Evolutionary conservation across 2,888 invertebrate species (phyloP), one percentile per base, ranked within the genome.

Genomic region (Chironomus riparius): DNA sequence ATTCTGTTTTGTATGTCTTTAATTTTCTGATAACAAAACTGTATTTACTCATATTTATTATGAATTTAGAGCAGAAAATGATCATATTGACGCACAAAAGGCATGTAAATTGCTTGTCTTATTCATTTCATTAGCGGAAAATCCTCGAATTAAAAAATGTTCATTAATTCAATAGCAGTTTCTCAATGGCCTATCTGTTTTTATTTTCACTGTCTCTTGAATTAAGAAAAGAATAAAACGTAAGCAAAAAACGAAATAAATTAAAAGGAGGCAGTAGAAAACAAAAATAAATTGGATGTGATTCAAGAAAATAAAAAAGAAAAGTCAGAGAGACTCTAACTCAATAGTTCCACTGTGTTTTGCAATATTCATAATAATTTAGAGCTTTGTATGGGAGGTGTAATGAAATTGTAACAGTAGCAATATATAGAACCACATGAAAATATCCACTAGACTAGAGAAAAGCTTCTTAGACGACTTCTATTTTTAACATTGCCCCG

Each of bases 231-330:
- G 24, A n/a, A 24, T 10, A 6, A 24, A n/a, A 56, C 56, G 65
- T 65, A 65, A 24, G 24, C 65, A 22, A 22, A 21, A 21, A 65
- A 65, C 10, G 18, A 50, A 70, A 70, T 38, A 38, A 38, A 38
- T 38, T 38, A 15, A 56, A 56, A 15, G 65, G 7, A 65, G 13
- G 24, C 65, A 22, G 5, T 12, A 21, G 12, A 65, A 22, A 65
- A 65, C 18, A 13, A 50, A 70, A 70, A 38, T 5, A 70, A 65
- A 47, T 74, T 74, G 74, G 74, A 74, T 47, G 21, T n/a, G 74
- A 74, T 68, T 74, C 74, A 74, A 74, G 24, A 74, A 74, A 22
- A 22, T 6, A 38, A 38, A 38, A 38, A 28, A 28, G 5, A 28
- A n/a, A n/a, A 38, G 1, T 38, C 7, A 38, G 38, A 38, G 38